These are phyloP conservation scores for Tringa solitaria DNA, from an alignment of 2,113 vertebrate species.

Conservation along the genomic window DNA sequence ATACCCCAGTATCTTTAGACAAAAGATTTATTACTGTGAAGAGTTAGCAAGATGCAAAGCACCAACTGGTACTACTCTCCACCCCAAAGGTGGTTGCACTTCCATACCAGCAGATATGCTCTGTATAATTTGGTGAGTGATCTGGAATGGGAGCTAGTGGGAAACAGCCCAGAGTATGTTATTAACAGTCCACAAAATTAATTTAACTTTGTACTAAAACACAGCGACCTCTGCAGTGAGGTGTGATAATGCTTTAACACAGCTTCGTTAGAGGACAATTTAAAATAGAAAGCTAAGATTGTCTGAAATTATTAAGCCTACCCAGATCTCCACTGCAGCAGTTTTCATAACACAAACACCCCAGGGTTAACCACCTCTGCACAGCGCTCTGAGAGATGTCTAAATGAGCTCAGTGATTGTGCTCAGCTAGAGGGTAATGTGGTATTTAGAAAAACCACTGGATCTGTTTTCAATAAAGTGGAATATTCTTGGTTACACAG, in stretches of 20 bases:
- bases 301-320: background rate
- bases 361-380: background rate
- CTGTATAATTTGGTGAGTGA: background rate
- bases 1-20: background rate
- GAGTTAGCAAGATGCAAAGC: background rate
- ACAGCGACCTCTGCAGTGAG: background rate
- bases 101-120: background rate
- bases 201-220: background rate
- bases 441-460: background rate
- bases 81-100: background rate
- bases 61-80: background rate
- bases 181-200: background rate
- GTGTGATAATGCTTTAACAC: background rate
- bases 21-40: background rate
- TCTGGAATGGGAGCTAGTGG: background rate
- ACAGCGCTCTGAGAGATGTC: fast-evolving
- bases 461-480: background rate
- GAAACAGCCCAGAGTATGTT: background rate
- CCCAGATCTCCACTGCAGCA: background rate
- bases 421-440: background rate
- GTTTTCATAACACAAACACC: background rate
- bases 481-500: background rate
- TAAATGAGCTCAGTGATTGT: background rate
- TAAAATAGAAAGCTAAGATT: background rate
- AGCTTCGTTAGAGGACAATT: background rate